A percentile compares a stretch with the other conserved stretches of the same genome.
These are phyloP conservation scores for Orgyia antiqua DNA, from an alignment of 2,888 invertebrate species.

Conservation along the genomic window DNA sequence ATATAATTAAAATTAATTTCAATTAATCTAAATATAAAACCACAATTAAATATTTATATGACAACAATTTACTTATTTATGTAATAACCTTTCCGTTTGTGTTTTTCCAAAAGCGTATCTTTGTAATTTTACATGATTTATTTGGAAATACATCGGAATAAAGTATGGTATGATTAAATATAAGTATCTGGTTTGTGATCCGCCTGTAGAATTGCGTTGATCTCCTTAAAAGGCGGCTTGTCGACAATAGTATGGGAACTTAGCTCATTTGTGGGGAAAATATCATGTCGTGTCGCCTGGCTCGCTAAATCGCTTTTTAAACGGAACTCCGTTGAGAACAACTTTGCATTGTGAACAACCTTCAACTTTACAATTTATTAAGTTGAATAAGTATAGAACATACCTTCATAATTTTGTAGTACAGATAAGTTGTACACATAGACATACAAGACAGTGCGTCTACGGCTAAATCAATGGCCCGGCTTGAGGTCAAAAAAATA, in stretches of 20 bases:
- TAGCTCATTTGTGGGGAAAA: slow-evolving; percentile 74
- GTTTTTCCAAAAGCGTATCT: no score
- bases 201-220: slow-evolving; percentile 49
- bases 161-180: slow-evolving; percentile 32
- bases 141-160: background rate
- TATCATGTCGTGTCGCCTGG: slow-evolving; percentile 57
- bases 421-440: no score
- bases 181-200: slow-evolving; percentile 55
- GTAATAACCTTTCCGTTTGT: no score
- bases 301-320: slow-evolving; percentile 67
- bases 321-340: slow-evolving; percentile 39
- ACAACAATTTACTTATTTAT: no score
- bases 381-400: slow-evolving; percentile 9
- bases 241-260: slow-evolving; percentile 75
- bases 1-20: no score
- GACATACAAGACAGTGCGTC: no score
- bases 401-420: no score
- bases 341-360: slow-evolving; percentile 27
- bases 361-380: slow-evolving; percentile 42
- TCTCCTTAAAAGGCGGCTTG: slow-evolving; percentile 63
- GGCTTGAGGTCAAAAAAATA: no score
- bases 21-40: no score
- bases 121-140: no score
- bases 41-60: no score
- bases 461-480: no score